Evolutionary conservation across 2,888 invertebrate species (phyloP).

Genomic region (Philopedon plagiatum): DNA sequence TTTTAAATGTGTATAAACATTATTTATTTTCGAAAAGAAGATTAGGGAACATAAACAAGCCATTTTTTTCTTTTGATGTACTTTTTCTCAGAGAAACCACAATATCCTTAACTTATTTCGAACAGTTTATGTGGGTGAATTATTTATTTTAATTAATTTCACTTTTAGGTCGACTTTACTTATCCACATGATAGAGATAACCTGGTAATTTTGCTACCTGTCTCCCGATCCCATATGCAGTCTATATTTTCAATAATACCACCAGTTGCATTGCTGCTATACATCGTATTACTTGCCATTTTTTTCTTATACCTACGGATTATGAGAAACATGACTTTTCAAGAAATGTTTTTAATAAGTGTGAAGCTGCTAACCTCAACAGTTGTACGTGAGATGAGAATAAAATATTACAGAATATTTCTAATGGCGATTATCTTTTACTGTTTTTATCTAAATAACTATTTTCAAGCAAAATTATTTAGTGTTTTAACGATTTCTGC

Average conservation of each 20-base stretch:
- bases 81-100: too few relatives aligned
- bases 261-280: background rate
- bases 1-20: too few relatives aligned
- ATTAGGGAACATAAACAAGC: too few relatives aligned
- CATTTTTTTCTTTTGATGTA: too few relatives aligned
- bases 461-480: conserved; percentile 25
- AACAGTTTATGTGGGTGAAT: too few relatives aligned
- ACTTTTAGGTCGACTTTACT: conserved; percentile 34
- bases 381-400: background rate
- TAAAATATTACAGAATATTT: conserved; percentile 23
- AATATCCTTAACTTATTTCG: too few relatives aligned
- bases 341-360: conserved; percentile 15
- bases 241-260: conserved; percentile 7
- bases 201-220: conserved; percentile 19
- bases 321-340: background rate
- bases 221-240: background rate
- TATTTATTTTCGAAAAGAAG: too few relatives aligned
- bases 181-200: conserved; percentile 23
- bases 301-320: conserved; percentile 8
- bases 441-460: conserved; percentile 5
- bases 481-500: conserved; percentile 20
- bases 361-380: conserved; percentile 5
- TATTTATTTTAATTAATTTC: too few relatives aligned
- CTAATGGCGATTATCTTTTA: conserved; percentile 32
- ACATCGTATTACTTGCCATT: background rate